Evolutionary conservation across 2,113 vertebrate genomes (phyloP).

Genomic region (Gasterosteus nipponicus): DNA sequence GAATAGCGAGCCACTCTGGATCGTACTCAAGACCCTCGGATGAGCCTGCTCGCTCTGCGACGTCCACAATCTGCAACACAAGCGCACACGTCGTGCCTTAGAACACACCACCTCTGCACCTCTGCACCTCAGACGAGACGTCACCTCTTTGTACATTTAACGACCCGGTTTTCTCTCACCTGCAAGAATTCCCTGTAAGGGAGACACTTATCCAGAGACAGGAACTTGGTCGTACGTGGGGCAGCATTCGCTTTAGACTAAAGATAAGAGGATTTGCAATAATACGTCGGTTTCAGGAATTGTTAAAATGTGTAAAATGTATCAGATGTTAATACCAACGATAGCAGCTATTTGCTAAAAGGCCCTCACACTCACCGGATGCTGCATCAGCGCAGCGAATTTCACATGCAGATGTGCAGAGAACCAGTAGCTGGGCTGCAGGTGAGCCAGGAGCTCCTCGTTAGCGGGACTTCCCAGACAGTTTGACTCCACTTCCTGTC

Average conservation of each 20-base stretch:
- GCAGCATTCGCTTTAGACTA: constrained; percentile 80
- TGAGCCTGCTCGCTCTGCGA: constrained; percentile 88
- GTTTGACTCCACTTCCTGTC: constrained; percentile 93
- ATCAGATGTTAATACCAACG: neutral
- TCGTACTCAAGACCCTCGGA: constrained; percentile 90
- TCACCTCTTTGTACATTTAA: neutral
- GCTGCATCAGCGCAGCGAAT: constrained; percentile 94
- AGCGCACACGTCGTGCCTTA: neutral
- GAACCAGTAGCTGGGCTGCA: constrained; percentile 96
- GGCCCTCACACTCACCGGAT: constrained; percentile 81
- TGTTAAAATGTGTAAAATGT: neutral
- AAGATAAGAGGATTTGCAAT: constrained; percentile 6
- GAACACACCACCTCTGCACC: neutral
- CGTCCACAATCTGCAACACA: constrained; percentile 83
- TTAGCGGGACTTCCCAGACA: constrained; percentile 92
- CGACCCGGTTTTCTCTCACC: constrained; percentile 76
- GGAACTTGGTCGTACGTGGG: constrained; percentile 92
- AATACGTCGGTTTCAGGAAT: neutral
- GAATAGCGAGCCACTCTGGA: constrained; percentile 92
- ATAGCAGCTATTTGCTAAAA: neutral
- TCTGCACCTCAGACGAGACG: neutral
- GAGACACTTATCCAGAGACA: constrained; percentile 97
- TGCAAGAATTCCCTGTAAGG: constrained; percentile 95
- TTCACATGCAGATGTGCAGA: constrained; percentile 97
- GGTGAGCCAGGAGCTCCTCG: constrained; percentile 90